These are phyloP conservation scores for Platichthys stellatus DNA, from an alignment of 2,113 vertebrate species.

Conservation along the genomic window DNA sequence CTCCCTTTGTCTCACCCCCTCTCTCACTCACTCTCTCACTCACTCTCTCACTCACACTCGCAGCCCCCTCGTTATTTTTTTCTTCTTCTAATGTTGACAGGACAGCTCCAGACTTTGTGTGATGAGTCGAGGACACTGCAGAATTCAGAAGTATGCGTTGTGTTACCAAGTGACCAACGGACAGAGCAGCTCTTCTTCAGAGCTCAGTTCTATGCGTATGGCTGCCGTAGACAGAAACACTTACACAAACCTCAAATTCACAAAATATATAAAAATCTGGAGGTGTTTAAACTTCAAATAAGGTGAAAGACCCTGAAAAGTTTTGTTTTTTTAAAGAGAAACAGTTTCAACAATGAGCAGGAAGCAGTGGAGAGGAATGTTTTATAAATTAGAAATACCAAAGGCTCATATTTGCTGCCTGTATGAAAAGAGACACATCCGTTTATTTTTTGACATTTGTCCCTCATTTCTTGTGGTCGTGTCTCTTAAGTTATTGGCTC, in stretches of 20 bases:
- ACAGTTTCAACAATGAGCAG: not conserved
- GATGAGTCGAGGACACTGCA: conserved; percentile 45
- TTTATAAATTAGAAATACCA: too few species aligned
- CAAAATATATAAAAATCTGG: not conserved
- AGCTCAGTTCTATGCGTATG: not conserved
- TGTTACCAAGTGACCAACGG: conserved; percentile 19
- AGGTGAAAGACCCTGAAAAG: not conserved
- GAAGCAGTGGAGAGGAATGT: too few species aligned
- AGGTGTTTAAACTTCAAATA: not conserved
- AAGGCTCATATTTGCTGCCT: too few species aligned
- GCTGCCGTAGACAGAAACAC: not conserved
- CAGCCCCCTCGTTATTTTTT: conserved; percentile 6
- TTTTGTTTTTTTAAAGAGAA: not conserved
- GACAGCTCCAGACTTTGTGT: conserved; percentile 56
- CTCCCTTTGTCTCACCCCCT: not conserved
- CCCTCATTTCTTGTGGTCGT: too few species aligned
- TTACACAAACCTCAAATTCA: not conserved
- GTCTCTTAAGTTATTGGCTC: too few species aligned
- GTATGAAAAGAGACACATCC: too few species aligned
- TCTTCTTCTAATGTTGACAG: conserved; percentile 51
- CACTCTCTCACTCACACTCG: conserved; percentile 2
- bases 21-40: not conserved
- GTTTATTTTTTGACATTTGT: too few species aligned
- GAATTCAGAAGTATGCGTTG: conserved; percentile 52
- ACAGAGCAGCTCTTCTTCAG: not conserved